phyloP scores from a whole-genome alignment of 2,113 vertebrate genomes.

The Oxyura jamaicensis region DNA sequence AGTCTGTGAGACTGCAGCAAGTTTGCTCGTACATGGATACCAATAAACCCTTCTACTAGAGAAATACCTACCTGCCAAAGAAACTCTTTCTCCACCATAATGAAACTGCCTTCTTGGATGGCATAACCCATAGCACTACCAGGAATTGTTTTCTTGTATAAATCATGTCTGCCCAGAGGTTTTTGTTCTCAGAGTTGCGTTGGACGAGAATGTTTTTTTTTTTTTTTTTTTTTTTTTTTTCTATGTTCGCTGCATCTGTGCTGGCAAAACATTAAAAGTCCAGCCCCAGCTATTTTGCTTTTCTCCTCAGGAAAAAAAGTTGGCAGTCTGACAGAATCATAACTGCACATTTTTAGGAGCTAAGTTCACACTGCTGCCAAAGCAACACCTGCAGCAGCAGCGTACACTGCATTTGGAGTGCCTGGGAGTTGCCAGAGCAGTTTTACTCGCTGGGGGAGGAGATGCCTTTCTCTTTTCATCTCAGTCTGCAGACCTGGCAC shows the following conservation, averaged over 20 bases:
- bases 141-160: not conserved
- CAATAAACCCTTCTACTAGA: not conserved
- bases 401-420: not conserved
- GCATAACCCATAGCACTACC: not conserved
- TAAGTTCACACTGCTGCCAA: not conserved
- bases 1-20: not conserved
- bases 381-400: constrained; percentile 19
- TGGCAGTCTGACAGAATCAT: not conserved
- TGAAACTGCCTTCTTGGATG: not conserved
- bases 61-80: not conserved
- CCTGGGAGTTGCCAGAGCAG: not conserved
- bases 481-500: not conserved
- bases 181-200: not conserved
- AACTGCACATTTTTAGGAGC: not conserved
- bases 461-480: not conserved
- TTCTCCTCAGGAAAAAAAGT: not conserved
- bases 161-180: not conserved
- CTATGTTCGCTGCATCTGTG: not conserved
- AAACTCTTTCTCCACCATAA: not conserved
- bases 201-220: not conserved
- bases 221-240: accelerated
- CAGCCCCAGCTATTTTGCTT: not conserved
- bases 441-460: not conserved
- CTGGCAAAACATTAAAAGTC: not conserved
- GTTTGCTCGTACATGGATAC: not conserved